Evolutionary conservation across 1,140 invertebrate species (phyloP).

Genomic region (Tetranychus urticae): DNA sequence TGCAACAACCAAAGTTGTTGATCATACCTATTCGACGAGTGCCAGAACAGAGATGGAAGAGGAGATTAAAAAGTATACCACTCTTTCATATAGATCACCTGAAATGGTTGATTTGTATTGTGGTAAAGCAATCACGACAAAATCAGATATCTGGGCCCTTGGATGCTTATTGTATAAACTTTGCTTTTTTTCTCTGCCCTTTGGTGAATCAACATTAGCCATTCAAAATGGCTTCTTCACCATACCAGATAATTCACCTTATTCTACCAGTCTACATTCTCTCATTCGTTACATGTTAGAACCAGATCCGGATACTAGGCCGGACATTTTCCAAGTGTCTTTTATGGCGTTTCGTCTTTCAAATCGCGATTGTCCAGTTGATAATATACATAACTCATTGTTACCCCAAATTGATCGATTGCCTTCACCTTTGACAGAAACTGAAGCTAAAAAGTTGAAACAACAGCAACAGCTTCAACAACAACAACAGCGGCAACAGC

Average conservation of each 20-base stretch:
- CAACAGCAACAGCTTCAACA: not conserved
- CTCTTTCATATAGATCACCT: conserved; percentile 68
- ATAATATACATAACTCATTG: conserved; percentile 37
- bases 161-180: conserved; percentile 76
- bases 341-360: conserved; percentile 45
- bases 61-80: conserved; percentile 84
- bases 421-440: conserved; percentile 1
- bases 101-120: conserved; percentile 89
- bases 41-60: conserved; percentile 51
- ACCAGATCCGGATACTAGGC: conserved; percentile 49
- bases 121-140: conserved; percentile 64
- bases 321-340: conserved; percentile 72
- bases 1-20: conserved; percentile 23
- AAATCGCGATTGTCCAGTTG: conserved; percentile 48
- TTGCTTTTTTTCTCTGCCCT: conserved; percentile 73
- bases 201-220: conserved; percentile 75
- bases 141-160: conserved; percentile 76
- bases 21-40: conserved; percentile 35
- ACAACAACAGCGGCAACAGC: not conserved
- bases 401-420: conserved; percentile 1
- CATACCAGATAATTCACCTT: conserved; percentile 59
- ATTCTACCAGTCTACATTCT: conserved; percentile 27
- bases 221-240: conserved; percentile 74
- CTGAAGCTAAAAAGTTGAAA: not conserved
- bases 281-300: conserved; percentile 53